Evolutionary conservation across 2,888 invertebrate species (phyloP), one percentile per base, ranked within the genome.

Genomic region (Dione juno): DNA sequence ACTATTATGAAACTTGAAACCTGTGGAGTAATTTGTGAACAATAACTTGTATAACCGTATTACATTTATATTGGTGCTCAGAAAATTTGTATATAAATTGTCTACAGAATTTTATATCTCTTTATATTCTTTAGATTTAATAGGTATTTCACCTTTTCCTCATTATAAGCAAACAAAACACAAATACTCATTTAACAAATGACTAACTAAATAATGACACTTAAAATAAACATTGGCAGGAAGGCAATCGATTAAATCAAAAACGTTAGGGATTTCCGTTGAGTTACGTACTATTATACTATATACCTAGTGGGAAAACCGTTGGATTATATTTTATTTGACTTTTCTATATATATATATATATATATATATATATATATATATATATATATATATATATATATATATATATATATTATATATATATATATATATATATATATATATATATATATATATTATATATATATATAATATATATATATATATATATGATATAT

Each of bases 1-100:
- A 65, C 65, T 73, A 70, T 73, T 70, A 73, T 68, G 70, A 61
- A 68, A 70, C 50, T 54, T 63, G 43, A n/a, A 59, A 61, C 59
- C 35, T 28, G 48, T 67, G 53, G 53, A 68, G 14, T 61, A 43
- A 68, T 53, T 53, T 11, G 40, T 41, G 40, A 21, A 65, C 53
- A 65, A 52, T 65, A 28, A 37, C 41, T 53, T 40, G n/a, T 53
- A 14, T 48, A 63, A 37, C 35, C 35, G 10, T 16, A 37, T 16
- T 37, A 16, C 54, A 9, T 37, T 35, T 6, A n/a, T n/a, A n/a
- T n/a, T n/a, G n/a, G 54, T 37, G n/a, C 35, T 16, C 10, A 35
- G n/a, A n/a, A 57, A n/a, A n/a, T n/a, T n/a, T n/a, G n/a, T n/a
- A n/a, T n/a, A n/a, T n/a, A n/a, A n/a, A n/a, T n/a, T n/a, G n/a